Percentiles rank a stretch among this genome's conserved stretches.
phyloP scores from a whole-genome alignment of 2,113 vertebrate species.

The Dicentrarchus labrax region DNA sequence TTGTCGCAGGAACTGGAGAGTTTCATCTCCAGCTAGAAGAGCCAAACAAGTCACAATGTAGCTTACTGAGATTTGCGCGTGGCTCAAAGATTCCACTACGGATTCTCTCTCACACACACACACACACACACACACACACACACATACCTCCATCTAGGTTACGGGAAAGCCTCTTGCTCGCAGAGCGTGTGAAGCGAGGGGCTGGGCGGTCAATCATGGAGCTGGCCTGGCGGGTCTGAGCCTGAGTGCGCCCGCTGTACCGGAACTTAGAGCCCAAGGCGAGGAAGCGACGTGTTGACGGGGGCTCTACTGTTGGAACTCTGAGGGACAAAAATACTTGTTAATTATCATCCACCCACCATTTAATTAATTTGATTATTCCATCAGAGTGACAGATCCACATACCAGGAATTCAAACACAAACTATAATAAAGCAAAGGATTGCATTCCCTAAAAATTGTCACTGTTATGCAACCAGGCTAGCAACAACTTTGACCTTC shows the following conservation, averaged over 20 bases:
- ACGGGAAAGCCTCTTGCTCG: conserved; percentile 93
- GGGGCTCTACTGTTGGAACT: conserved; percentile 91
- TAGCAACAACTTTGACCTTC: conserved; percentile 21
- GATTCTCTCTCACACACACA: too few relatives aligned
- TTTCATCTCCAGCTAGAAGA: conserved; percentile 70
- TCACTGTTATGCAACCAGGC: conserved; percentile 21
- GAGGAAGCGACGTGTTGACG: conserved; percentile 90
- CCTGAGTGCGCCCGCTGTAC: conserved; percentile 94
- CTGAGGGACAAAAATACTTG: conserved; percentile 72
- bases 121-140: not conserved
- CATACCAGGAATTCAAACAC: not conserved
- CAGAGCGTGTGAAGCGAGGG: conserved; percentile 92
- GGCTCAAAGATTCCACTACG: not conserved
- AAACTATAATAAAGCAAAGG: not conserved
- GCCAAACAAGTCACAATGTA: conserved; percentile 41
- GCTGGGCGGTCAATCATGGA: conserved; percentile 93
- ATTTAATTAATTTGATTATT: not conserved
- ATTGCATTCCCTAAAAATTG: not conserved
- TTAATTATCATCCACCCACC: not conserved
- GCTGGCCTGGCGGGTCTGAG: conserved; percentile 94
- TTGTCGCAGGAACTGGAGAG: conserved; percentile 63
- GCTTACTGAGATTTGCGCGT: not conserved
- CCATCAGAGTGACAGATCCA: not conserved
- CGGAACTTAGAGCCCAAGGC: conserved; percentile 94
- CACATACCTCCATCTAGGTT: conserved; percentile 92